Percentiles rank a stretch among this genome's conserved stretches.
Conservation (phyloP, 2,113 vertebrate species). For the Tyrannus savana region DNA sequence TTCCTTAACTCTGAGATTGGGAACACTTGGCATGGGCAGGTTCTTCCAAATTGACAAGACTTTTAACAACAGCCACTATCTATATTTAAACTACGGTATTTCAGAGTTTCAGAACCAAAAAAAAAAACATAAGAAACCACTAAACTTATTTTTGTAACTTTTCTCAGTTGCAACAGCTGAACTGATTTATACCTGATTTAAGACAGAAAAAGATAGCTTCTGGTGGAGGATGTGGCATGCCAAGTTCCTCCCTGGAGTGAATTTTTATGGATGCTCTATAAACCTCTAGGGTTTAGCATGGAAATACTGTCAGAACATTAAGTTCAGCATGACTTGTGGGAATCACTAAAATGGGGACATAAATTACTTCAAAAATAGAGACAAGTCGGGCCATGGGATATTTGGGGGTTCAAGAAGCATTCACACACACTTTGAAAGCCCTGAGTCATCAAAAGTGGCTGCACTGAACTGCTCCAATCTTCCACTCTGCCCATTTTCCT, state of each 20-base stretch:
- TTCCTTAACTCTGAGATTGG: neutral
- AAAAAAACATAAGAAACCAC: neutral
- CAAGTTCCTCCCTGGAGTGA: slow-evolving; percentile 31
- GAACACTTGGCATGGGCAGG: neutral
- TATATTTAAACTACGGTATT: neutral
- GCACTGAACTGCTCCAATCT: neutral
- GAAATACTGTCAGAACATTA: slow-evolving; percentile 45
- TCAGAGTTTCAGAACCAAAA: neutral
- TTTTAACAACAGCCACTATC: neutral
- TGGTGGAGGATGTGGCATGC: neutral
- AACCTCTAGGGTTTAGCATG: slow-evolving; percentile 32
- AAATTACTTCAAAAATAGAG: slow-evolving; percentile 21
- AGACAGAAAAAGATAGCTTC: slow-evolving; percentile 26
- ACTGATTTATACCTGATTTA: slow-evolving; percentile 43
- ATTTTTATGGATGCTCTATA: slow-evolving; percentile 48
- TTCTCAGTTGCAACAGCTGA: neutral
- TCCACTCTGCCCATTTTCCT: neutral
- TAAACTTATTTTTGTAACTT: neutral
- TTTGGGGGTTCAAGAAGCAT: neutral
- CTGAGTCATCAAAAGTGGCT: neutral
- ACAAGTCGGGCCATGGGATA: neutral
- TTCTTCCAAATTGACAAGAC: neutral
- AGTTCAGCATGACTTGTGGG: slow-evolving; percentile 42
- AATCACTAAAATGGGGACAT: neutral
- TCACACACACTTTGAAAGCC: neutral